These are phyloP conservation scores for Papilio dardanus DNA, from an alignment of 1,140 invertebrate genomes.

Conservation along the genomic window DNA sequence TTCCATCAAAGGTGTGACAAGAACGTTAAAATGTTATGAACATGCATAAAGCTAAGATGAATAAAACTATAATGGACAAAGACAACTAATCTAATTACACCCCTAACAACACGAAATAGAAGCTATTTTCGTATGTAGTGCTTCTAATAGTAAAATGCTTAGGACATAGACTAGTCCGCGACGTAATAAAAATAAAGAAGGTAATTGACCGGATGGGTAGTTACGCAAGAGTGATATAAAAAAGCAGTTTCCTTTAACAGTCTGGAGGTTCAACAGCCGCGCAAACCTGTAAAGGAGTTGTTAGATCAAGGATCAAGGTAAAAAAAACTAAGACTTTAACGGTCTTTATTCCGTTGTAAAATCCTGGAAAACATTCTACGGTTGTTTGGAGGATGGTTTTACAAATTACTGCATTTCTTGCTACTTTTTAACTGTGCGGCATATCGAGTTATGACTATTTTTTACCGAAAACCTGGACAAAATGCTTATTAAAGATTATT, in stretches of 20 bases:
- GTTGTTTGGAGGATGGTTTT: neutral
- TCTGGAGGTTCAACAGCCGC: conserved; percentile 31
- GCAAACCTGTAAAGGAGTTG: neutral
- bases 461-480: neutral
- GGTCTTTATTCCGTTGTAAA: conserved; percentile 8
- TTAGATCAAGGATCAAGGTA: conserved; percentile 14
- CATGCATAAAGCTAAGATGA: conserved; percentile 17
- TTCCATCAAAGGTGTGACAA: conserved; percentile 21
- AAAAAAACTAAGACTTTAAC: conserved; percentile 11
- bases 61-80: neutral
- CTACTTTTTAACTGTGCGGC: neutral
- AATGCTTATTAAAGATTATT: neutral
- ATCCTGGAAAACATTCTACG: conserved; percentile 15
- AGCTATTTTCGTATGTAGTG: neutral
- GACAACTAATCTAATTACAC: neutral
- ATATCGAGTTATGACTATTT: neutral
- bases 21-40: conserved; percentile 21
- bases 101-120: neutral
- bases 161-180: conserved; percentile 22
- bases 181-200: conserved; percentile 27
- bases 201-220: conserved; percentile 23
- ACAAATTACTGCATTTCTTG: neutral
- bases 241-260: conserved; percentile 23
- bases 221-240: conserved; percentile 28
- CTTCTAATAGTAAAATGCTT: conserved; percentile 23